Evolutionary conservation across 2,113 vertebrate genomes (phyloP).

Genomic region (Neolamprologus kungweensis): DNA sequence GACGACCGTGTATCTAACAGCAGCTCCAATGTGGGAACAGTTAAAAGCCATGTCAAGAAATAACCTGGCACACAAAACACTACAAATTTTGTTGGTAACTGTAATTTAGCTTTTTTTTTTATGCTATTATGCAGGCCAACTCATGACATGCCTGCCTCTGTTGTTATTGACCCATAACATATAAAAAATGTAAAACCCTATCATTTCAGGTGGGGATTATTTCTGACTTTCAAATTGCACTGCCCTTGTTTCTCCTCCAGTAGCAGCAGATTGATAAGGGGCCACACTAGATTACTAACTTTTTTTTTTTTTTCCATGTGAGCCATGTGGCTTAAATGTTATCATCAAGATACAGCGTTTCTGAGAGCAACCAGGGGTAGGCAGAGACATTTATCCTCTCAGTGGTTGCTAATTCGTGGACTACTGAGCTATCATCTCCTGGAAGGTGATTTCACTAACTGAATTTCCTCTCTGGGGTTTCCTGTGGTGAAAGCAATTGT

Average conservation of each 20-base stretch:
- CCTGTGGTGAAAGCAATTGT: conserved; percentile 48
- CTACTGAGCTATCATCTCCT: not conserved
- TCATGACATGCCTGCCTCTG: not conserved
- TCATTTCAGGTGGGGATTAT: not conserved
- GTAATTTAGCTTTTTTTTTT: not conserved
- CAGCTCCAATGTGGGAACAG: not conserved
- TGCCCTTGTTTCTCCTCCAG: not conserved
- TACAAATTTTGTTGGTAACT: not conserved
- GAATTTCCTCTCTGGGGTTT: conserved; percentile 56
- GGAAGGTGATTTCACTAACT: conserved; percentile 44
- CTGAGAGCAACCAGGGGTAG: not conserved
- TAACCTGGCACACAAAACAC: not conserved
- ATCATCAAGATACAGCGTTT: conserved; percentile 21
- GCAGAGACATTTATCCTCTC: not conserved
- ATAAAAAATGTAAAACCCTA: not conserved
- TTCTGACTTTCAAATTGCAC: not conserved
- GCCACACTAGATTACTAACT: not conserved
- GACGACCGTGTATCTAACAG: not conserved
- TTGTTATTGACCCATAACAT: not conserved
- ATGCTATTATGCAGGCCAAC: not conserved
- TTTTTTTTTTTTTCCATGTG: not conserved
- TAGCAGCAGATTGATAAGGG: not conserved
- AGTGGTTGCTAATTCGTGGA: not conserved
- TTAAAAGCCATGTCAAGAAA: not conserved
- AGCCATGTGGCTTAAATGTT: not conserved